phyloP scores from a whole-genome alignment of 2,888 invertebrate genomes.

The Cetonia aurata region DNA sequence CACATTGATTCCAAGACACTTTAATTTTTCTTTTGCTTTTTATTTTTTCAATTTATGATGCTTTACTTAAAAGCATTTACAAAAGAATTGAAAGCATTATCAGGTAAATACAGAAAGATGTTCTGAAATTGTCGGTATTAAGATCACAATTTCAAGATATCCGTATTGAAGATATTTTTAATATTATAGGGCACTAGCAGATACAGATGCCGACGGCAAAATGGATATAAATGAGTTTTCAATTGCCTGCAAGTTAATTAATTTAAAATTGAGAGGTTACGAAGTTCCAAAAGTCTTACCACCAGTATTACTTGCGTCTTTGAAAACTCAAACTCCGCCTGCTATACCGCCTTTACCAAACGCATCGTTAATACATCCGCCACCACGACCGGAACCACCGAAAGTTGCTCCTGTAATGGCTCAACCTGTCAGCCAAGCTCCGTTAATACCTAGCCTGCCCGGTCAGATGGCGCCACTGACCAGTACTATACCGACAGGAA shows the following conservation, averaged over 20 bases:
- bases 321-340: slow-evolving; percentile 68
- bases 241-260: slow-evolving; percentile 96
- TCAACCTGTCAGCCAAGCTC: slow-evolving; percentile 38
- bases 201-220: slow-evolving; percentile 96
- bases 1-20: too few species aligned
- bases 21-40: too few species aligned
- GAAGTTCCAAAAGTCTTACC: slow-evolving; percentile 92
- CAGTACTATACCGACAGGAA: slow-evolving; percentile 52
- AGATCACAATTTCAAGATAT: too few species aligned
- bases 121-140: too few species aligned
- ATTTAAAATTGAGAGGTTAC: slow-evolving; percentile 90
- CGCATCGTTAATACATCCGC: slow-evolving; percentile 60
- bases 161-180: background rate
- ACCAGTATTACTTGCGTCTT: slow-evolving; percentile 77
- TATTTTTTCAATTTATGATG: too few species aligned
- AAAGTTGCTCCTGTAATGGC: slow-evolving; percentile 65
- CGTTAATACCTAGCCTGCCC: slow-evolving; percentile 41
- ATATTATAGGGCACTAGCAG: slow-evolving; percentile 83
- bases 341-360: slow-evolving; percentile 61
- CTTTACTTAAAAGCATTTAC: too few species aligned
- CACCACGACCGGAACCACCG: slow-evolving; percentile 60
- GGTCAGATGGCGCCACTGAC: slow-evolving; percentile 43
- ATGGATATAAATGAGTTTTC: slow-evolving; percentile 97
- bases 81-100: too few species aligned
- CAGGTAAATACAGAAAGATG: too few species aligned